These are phyloP conservation scores for Tenualosa ilisha DNA, from an alignment of 2,797 vertebrate genomes.

Conservation along the genomic window DNA sequence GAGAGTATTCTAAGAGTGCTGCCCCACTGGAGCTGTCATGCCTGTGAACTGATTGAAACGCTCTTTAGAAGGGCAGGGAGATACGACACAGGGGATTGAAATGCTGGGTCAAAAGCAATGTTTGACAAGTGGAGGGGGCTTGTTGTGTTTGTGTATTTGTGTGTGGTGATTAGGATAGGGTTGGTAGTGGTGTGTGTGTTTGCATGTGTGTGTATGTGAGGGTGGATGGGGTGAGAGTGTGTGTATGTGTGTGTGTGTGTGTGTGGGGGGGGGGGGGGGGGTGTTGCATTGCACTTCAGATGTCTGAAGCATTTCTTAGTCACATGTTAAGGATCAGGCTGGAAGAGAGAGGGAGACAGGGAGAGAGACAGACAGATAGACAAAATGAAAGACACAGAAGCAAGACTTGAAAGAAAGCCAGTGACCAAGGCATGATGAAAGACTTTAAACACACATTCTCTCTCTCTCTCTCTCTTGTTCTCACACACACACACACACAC, in stretches of 20 bases:
- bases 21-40: neutral
- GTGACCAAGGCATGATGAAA: neutral
- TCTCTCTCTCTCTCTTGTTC: neutral
- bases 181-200: neutral
- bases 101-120: neutral
- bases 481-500: neutral
- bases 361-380: neutral
- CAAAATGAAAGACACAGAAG: neutral
- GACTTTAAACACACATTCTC: neutral
- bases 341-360: neutral
- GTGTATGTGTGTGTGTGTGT: neutral
- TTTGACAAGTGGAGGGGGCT: conserved; percentile 4
- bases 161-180: neutral
- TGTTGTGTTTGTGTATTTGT: neutral
- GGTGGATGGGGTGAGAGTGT: neutral
- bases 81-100: neutral
- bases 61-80: neutral
- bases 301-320: neutral
- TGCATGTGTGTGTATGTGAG: neutral
- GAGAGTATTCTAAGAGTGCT: neutral
- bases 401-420: neutral
- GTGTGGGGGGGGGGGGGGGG: neutral
- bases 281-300: neutral
- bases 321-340: neutral
- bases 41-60: neutral